A percentile compares a stretch with the other conserved stretches of the same genome.
Conservation (phyloP, 2,113 vertebrate genomes). For the Poicephalus meyeri region DNA sequence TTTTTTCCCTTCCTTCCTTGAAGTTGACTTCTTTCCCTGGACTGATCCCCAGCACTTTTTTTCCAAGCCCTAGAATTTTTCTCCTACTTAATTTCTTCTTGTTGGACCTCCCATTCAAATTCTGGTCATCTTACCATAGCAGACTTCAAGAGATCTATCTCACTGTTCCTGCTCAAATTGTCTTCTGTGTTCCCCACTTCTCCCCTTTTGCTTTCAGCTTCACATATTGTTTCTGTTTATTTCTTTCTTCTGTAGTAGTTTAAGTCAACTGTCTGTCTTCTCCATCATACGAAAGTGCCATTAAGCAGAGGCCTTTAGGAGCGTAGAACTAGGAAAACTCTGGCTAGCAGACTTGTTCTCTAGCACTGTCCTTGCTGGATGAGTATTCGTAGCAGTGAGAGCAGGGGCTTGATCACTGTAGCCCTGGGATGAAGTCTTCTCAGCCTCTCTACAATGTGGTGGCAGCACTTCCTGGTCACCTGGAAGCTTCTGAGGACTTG, state of each 20-base stretch:
- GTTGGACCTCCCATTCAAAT: not conserved
- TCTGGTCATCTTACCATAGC: not conserved
- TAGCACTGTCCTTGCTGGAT: not conserved
- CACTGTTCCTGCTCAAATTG: not conserved
- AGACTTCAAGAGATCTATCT: not conserved
- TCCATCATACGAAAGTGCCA: not conserved
- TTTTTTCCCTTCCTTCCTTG: not conserved
- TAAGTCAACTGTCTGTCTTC: not conserved
- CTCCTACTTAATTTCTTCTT: not conserved
- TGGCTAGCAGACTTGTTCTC: not conserved
- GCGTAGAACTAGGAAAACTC: not conserved
- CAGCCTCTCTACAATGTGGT: not conserved
- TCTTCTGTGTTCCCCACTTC: not conserved
- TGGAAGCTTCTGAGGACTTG: not conserved
- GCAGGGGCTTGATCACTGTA: not conserved
- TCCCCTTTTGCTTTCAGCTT: not conserved
- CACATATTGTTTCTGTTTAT: not conserved
- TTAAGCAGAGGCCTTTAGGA: not conserved
- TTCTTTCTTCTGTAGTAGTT: not conserved
- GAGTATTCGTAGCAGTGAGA: fast-evolving
- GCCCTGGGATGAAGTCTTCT: not conserved
- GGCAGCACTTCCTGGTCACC: not conserved
- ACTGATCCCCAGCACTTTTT: not conserved
- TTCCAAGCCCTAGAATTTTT: not conserved
- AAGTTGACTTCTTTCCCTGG: not conserved